phyloP scores from a whole-genome alignment of 2,888 invertebrate genomes.

The Epinotia demarniana region DNA sequence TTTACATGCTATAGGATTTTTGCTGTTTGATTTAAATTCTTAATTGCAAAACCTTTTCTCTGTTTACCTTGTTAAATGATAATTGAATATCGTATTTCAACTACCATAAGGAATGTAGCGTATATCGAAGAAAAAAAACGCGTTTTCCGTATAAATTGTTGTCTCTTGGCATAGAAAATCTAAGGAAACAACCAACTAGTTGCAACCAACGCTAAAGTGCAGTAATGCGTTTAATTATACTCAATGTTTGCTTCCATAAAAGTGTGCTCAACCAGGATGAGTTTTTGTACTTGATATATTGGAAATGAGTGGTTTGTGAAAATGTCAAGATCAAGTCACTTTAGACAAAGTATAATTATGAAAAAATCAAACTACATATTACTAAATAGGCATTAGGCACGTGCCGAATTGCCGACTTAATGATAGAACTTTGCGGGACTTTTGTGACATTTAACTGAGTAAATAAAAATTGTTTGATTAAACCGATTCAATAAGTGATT shows the following conservation, averaged over 20 bases:
- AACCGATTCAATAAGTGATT: too few species aligned
- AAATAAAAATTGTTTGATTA: neutral
- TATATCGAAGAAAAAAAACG: neutral
- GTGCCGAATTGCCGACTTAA: too few species aligned
- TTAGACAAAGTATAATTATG: neutral
- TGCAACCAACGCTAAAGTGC: constrained; percentile 49
- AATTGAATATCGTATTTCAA: constrained; percentile 47
- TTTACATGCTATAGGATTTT: too few species aligned
- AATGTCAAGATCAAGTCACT: neutral
- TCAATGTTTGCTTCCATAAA: constrained; percentile 60
- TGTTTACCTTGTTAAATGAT: constrained; percentile 10
- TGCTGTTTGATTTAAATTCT: neutral
- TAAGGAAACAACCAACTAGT: constrained; percentile 11
- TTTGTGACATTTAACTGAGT: too few species aligned
- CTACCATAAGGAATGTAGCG: neutral
- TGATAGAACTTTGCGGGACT: too few species aligned
- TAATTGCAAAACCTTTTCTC: neutral
- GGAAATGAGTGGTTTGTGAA: neutral
- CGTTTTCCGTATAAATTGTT: neutral
- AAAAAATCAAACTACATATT: neutral
- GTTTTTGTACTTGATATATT: constrained; percentile 38
- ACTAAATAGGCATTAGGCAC: too few species aligned
- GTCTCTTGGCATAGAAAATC: constrained; percentile 32
- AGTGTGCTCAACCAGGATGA: constrained; percentile 56
- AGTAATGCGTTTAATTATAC: constrained; percentile 66